Evolutionary conservation across 35 echinoderm and acorn worm genomes (phyloP), one percentile per base, ranked within the genome.

Genomic region (Acanthaster planci): DNA sequence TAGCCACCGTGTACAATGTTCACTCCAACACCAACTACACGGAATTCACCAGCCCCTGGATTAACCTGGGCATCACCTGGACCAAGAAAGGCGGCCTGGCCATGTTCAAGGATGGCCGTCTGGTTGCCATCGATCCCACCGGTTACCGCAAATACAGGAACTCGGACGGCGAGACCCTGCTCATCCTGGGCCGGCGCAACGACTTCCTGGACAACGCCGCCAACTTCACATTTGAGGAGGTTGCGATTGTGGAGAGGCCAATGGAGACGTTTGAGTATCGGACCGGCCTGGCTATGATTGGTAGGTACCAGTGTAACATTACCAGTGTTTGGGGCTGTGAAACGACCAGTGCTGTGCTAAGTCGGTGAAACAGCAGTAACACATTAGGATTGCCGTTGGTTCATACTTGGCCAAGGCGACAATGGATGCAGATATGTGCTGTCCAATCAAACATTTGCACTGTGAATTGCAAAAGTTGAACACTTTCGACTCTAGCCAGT

Each of bases 131-230:
- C 16, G 94, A 97, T 80, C 78, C 86, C 2, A 79, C 67, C 8
- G 94, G 94, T 21, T 89, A 92, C 85, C 86, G 87, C 27, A 97
- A 92, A 75, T 92, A 86, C 38, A 76, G 94, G 10, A 54, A 14
- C 30, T 60, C 60, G 0, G 90, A 97, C 57, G 76, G 77, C 22
- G 77, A 97, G 78, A 87, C 86, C 1, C 22, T 39, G 50, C 77
- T 97, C 16, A 89, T 97, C 31, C 60, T 97, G 0, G 94, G 94
- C 12, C 80, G 94, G 54, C 85, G 94, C 78, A 97, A 97, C 40
- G 94, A 97, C 78, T 97, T 77, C 76, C 44, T 97, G 29, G 90
- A 87, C 34, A 77, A 92, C 38, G 90, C 86, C 14, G 60, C 76
- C 22, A 89, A 92, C 57, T 86, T 92, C 57, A 84, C 90, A 38